Evolutionary conservation across 2,797 vertebrate genomes (phyloP).

Genomic region (Anabas testudineus): DNA sequence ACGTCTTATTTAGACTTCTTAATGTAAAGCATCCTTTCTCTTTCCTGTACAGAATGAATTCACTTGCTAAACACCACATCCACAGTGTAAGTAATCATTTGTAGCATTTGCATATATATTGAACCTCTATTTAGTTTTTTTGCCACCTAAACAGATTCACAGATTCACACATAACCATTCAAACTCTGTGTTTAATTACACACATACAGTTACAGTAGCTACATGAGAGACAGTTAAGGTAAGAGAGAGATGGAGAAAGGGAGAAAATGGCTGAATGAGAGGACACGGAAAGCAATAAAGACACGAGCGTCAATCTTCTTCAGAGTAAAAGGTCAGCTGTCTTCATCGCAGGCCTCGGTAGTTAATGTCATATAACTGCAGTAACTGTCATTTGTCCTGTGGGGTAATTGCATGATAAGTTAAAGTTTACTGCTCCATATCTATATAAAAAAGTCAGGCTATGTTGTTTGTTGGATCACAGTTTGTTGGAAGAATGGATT

Average conservation of each 20-base stretch:
- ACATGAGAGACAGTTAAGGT: background rate
- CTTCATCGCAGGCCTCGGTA: background rate
- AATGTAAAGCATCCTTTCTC: background rate
- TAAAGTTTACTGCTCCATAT: background rate
- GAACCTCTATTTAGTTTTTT: background rate
- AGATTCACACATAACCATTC: background rate
- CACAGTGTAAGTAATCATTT: conserved; percentile 12
- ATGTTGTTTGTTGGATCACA: background rate
- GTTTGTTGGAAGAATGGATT: background rate
- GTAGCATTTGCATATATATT: background rate
- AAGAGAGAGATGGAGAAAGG: background rate
- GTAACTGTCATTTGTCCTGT: background rate
- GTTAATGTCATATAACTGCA: background rate
- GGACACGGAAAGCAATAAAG: too few relatives aligned
- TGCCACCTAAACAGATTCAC: background rate
- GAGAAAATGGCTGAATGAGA: background rate
- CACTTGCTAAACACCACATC: background rate
- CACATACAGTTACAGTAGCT: background rate
- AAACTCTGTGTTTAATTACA: background rate
- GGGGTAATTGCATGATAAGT: background rate
- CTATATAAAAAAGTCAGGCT: conserved; percentile 1
- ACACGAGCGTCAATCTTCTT: too few relatives aligned
- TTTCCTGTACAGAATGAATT: background rate
- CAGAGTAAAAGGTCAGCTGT: background rate
- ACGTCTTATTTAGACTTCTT: background rate